Evolutionary conservation across 1,140 invertebrate genomes (phyloP).

Genomic region (Geopemphigus sp.): DNA sequence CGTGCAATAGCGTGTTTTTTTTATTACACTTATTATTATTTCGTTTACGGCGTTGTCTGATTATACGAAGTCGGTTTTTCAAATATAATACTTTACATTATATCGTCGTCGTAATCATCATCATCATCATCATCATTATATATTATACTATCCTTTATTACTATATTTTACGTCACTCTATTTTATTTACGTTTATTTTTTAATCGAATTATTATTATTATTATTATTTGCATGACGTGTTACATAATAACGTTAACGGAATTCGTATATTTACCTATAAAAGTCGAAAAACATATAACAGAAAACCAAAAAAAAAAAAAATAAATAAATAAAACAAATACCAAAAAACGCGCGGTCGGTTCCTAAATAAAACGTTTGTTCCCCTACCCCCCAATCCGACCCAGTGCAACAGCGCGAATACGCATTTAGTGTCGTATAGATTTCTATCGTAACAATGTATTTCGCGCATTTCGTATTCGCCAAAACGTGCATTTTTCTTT

Average conservation of each 20-base stretch:
- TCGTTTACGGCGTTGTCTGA: not conserved
- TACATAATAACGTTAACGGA: not conserved
- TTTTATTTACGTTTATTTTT: constrained; percentile 3
- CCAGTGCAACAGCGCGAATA: not conserved
- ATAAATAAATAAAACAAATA: not conserved
- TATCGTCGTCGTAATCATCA: constrained; percentile 29
- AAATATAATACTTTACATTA: not conserved
- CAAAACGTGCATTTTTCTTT: not conserved
- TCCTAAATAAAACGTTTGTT: constrained; percentile 1
- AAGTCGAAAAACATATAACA: too few species aligned
- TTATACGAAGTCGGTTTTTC: not conserved
- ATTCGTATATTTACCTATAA: not conserved
- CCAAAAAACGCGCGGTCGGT: constrained; percentile 32
- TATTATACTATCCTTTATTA: constrained; percentile 1
- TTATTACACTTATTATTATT: not conserved
- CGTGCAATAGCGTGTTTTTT: constrained; percentile 44
- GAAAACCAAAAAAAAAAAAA: too few species aligned
- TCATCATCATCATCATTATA: not conserved
- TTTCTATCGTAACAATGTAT: too few species aligned
- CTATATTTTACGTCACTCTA: not conserved
- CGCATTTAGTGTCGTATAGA: not conserved
- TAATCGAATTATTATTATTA: not conserved
- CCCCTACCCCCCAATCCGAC: not conserved
- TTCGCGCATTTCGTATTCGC: too few species aligned
- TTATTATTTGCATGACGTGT: constrained; percentile 11